Conservation (phyloP, 2,888 invertebrate genomes). For the Acrobasis suavella region DNA sequence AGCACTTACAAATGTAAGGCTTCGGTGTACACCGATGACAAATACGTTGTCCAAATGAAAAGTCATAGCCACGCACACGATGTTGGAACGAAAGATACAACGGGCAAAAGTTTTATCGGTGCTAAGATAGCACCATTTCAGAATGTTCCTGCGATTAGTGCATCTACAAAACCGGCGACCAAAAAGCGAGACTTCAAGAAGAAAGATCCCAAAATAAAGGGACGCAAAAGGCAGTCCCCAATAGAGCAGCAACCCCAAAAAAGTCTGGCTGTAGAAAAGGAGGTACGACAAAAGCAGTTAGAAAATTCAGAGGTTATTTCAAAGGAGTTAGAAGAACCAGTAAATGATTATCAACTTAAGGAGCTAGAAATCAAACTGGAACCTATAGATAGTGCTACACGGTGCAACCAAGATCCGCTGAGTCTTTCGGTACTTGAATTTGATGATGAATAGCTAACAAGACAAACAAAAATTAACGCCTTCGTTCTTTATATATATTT, state of each 20-base stretch:
- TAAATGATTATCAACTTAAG: background rate
- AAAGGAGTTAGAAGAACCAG: background rate
- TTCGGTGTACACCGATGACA: background rate
- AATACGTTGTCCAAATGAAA: constrained; percentile 1
- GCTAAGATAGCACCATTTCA: background rate
- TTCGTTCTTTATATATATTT: too few species aligned
- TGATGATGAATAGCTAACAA: background rate
- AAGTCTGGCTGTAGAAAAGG: background rate
- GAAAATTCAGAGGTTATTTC: background rate
- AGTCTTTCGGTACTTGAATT: background rate
- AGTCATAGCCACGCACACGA: background rate
- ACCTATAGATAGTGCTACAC: background rate
- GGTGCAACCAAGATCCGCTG: background rate
- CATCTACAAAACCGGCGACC: background rate
- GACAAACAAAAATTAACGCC: background rate
- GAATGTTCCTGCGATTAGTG: background rate
- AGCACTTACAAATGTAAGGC: background rate
- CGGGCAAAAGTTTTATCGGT: background rate
- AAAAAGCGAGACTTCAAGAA: background rate
- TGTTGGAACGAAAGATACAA: background rate
- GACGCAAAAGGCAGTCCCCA: background rate
- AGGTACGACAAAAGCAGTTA: background rate
- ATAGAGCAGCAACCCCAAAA: background rate
- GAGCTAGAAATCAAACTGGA: background rate
- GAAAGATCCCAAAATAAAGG: background rate